Evolutionary conservation across 2,797 vertebrate species (phyloP).

Genomic region (Tarsius wallacei): DNA sequence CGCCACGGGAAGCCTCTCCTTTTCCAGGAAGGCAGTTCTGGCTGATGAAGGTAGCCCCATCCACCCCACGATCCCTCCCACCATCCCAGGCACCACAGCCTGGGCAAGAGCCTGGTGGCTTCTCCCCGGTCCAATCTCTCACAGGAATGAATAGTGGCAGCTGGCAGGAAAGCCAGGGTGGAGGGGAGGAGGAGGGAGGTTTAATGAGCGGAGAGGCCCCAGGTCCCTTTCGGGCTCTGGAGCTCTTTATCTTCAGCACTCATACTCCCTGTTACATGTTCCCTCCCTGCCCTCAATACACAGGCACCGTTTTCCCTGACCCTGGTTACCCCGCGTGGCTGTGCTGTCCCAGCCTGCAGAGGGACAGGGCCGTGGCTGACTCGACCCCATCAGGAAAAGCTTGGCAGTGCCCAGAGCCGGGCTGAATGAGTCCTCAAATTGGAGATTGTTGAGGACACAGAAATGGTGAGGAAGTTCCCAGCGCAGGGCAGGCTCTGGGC

Average conservation of each 20-base stretch:
- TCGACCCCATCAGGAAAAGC: neutral
- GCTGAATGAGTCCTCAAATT: neutral
- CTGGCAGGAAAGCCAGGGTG: neutral
- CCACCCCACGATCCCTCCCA: neutral
- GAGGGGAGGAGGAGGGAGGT: slow-evolving; percentile 19
- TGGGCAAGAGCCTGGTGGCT: neutral
- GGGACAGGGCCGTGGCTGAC: neutral
- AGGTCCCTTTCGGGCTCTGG: neutral
- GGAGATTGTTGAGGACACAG: neutral
- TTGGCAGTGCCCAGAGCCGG: neutral
- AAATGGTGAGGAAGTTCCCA: neutral
- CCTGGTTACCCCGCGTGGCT: neutral
- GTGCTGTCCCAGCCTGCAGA: neutral
- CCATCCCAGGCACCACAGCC: neutral
- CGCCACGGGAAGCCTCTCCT: neutral
- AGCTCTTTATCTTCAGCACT: neutral
- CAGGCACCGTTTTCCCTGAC: neutral
- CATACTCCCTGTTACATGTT: neutral
- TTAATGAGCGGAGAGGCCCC: neutral
- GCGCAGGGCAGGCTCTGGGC: neutral
- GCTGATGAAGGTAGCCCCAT: neutral
- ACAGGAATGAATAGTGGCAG: slow-evolving; percentile 69
- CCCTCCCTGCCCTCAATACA: neutral
- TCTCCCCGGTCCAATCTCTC: slow-evolving; percentile 65
- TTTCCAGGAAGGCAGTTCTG: neutral